Evolutionary conservation across 2,797 vertebrate genomes (phyloP).

Genomic region (Miichthys miiuy): DNA sequence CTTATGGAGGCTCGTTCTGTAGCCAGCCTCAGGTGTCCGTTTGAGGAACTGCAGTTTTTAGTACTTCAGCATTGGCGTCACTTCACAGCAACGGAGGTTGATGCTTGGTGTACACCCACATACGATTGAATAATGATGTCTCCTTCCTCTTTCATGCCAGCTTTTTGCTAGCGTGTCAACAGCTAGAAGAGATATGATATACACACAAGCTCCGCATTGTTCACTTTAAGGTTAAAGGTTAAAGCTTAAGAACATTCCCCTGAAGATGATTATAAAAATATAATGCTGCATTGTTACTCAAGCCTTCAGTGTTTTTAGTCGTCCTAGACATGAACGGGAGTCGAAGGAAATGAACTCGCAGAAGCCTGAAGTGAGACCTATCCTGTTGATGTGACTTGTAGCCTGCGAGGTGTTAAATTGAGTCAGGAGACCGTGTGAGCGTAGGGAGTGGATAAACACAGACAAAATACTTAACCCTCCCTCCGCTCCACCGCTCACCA

Average conservation of each 20-base stretch:
- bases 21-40: no score
- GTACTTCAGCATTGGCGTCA: no score
- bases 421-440: slow-evolving; percentile 33
- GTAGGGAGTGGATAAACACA: slow-evolving; percentile 40
- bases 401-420: slow-evolving; percentile 48
- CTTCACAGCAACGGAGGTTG: no score
- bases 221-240: slow-evolving; percentile 7
- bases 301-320: not conserved
- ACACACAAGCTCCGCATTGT: slow-evolving; percentile 14
- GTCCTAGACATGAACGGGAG: not conserved
- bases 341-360: slow-evolving; percentile 11
- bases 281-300: not conserved
- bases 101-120: not conserved
- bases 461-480: slow-evolving; percentile 50
- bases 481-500: slow-evolving; percentile 47
- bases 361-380: not conserved
- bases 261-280: not conserved
- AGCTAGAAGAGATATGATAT: not conserved
- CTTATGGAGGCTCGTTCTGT: no score
- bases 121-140: not conserved
- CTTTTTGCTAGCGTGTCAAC: not conserved
- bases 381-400: slow-evolving; percentile 34
- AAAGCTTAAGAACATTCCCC: not conserved
- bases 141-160: not conserved
- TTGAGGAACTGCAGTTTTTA: no score